These are phyloP conservation scores for Sternotherus odoratus DNA, from an alignment of 2,797 vertebrate genomes.

Conservation along the genomic window DNA sequence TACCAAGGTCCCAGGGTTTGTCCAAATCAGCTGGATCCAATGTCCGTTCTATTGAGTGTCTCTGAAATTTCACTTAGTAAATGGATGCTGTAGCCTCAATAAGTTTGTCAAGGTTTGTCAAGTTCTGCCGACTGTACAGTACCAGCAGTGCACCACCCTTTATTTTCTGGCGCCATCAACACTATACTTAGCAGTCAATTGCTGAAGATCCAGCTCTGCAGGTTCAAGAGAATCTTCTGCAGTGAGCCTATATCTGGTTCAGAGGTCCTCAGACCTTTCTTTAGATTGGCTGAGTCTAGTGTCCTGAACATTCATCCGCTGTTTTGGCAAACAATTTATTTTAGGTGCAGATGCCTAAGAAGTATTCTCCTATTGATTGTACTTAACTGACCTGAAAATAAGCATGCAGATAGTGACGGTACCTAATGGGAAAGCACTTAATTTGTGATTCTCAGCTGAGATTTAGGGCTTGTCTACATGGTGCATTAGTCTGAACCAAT, in stretches of 20 bases:
- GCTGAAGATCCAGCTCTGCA: neutral
- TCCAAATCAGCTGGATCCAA: neutral
- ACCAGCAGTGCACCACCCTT: neutral
- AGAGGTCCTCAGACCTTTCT: neutral
- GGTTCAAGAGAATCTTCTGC: neutral
- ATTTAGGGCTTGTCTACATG: neutral
- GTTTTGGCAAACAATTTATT: neutral
- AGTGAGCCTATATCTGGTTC: neutral
- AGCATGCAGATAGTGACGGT: neutral
- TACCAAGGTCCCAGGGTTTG: neutral
- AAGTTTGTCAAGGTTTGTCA: neutral
- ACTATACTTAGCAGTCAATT: neutral
- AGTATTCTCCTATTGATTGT: neutral
- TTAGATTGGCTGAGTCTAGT: neutral
- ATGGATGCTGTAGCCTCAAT: neutral
- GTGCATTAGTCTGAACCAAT: neutral
- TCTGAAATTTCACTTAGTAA: neutral
- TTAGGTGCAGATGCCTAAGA: neutral
- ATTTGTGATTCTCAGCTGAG: neutral
- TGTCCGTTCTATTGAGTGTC: neutral
- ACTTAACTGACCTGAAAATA: neutral
- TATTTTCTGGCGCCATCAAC: neutral
- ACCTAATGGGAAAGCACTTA: too few relatives aligned
- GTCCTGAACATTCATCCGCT: too few relatives aligned
- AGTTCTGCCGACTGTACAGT: neutral